Base-by-base conservation (phyloP, 2,797 vertebrate species). In the Pipistrellus nathusii region DNA sequence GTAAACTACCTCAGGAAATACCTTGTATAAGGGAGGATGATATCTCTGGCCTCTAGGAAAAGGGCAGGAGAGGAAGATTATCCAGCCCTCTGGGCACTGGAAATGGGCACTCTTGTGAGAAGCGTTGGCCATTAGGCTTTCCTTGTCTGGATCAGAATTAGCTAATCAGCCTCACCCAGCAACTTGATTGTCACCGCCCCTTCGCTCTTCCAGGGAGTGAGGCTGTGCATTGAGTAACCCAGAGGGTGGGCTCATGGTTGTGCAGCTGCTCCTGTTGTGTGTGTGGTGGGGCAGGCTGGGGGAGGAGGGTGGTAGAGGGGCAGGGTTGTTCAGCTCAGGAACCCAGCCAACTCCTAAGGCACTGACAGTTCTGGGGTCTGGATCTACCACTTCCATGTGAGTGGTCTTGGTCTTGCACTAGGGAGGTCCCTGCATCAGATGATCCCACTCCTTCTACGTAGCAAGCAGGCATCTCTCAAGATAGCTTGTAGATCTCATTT, bases 1-100 rank as follows among this genome's bases (percentile, higher is more conserved):
- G 30, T 69, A 75, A 68, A 89, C 32, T n/a, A 68, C 20, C 69
- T 71, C 44, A 88, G 64, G 38, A 95, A 90, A 92, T 72, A 25
- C 41, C 48, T 17, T 8, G 4, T 6, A 17, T 7, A 64, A 62
- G 46, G n/a, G 68, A 27, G 10, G 66, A 48, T 32, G 11, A n/a
- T 1, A 48, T 15, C 17, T 35, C 5, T 46, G 25, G 23, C 53
- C 44, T 44, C 48, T n/a, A 85, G 25, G 41, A 77, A 81, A 51
- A 51, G 21, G 46, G 6, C 7, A 62, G 20, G 13, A 25, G 20
- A 53, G 25, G 21, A 71, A 55, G 32, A 25, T 68, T 48, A 11
- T 14, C 71, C 66, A n/a, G 20, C 14, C 8, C 20, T 51, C 4
- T 5, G 13, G 18, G 69, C 51, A 17, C 25, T 46, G 17, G 55